phyloP scores from a whole-genome alignment of 1,140 invertebrate species.

The Onthophagus taurus region DNA sequence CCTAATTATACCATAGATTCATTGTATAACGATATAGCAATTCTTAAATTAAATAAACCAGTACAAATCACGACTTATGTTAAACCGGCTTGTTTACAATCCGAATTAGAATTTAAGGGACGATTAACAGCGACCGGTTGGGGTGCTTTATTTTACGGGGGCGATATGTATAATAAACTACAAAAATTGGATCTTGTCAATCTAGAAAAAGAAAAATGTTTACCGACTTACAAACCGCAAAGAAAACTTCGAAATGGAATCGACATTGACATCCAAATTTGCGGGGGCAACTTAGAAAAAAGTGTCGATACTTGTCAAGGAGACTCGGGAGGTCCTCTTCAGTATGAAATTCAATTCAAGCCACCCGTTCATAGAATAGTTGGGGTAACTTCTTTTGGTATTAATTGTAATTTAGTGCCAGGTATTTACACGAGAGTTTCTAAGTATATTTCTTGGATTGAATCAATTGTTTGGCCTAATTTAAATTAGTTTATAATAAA shows the following conservation, averaged over 20 bases:
- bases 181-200: constrained; percentile 42
- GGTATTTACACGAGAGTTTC: too few relatives aligned
- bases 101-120: neutral
- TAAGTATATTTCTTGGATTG: too few relatives aligned
- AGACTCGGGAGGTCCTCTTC: too few relatives aligned
- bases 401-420: too few relatives aligned
- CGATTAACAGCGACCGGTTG: constrained; percentile 27
- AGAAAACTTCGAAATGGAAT: constrained; percentile 40
- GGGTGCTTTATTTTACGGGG: constrained; percentile 34
- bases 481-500: too few relatives aligned
- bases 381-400: too few relatives aligned
- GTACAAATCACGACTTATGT: constrained; percentile 1
- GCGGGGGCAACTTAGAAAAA: constrained; percentile 47
- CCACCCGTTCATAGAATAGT: too few relatives aligned
- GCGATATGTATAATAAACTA: constrained; percentile 37
- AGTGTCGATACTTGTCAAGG: constrained; percentile 39
- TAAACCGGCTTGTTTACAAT: constrained; percentile 3
- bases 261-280: constrained; percentile 44
- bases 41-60: constrained; percentile 1
- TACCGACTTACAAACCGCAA: constrained; percentile 23
- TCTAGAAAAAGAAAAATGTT: constrained; percentile 28
- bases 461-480: too few relatives aligned
- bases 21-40: constrained; percentile 1
- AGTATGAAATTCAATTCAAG: too few relatives aligned
- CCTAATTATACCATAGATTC: constrained; percentile 39